These are phyloP conservation scores for Antigone vipio DNA, from an alignment of 2,113 vertebrate species.

Conservation along the genomic window DNA sequence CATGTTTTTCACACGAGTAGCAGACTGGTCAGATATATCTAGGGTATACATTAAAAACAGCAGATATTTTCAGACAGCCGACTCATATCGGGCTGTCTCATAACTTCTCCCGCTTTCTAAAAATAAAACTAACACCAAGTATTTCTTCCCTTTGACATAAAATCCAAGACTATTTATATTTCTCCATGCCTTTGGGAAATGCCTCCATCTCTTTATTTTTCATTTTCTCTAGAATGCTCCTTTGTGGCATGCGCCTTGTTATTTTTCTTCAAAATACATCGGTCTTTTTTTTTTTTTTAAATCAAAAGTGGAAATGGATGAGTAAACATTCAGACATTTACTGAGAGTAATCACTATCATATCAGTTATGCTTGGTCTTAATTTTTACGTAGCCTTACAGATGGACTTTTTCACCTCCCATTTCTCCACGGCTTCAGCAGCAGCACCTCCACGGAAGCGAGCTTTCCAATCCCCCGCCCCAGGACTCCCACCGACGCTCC, in stretches of 20 bases:
- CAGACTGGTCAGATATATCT: constrained; percentile 19
- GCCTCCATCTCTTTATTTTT: constrained; percentile 4
- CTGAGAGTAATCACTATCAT: background rate
- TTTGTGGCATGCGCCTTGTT: background rate
- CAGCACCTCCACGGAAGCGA: background rate
- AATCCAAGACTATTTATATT: constrained; percentile 47
- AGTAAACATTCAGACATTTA: background rate
- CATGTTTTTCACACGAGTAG: background rate
- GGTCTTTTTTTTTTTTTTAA: background rate
- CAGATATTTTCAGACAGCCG: constrained; percentile 40
- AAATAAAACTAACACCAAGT: constrained; percentile 55
- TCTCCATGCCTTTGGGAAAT: constrained; percentile 32
- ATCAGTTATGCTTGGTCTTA: background rate
- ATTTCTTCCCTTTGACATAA: constrained; percentile 47
- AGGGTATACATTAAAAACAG: constrained; percentile 21
- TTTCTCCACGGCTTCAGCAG: background rate
- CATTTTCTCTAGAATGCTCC: constrained; percentile 2
- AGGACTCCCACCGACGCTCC: background rate
- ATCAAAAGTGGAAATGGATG: background rate
- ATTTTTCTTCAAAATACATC: background rate
- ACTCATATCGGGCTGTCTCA: constrained; percentile 30
- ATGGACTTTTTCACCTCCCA: background rate
- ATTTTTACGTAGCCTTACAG: background rate
- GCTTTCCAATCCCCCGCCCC: background rate
- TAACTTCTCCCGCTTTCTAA: constrained; percentile 46